These are phyloP conservation scores for Pterois miles DNA, from an alignment of 2,797 vertebrate species.

Conservation along the genomic window DNA sequence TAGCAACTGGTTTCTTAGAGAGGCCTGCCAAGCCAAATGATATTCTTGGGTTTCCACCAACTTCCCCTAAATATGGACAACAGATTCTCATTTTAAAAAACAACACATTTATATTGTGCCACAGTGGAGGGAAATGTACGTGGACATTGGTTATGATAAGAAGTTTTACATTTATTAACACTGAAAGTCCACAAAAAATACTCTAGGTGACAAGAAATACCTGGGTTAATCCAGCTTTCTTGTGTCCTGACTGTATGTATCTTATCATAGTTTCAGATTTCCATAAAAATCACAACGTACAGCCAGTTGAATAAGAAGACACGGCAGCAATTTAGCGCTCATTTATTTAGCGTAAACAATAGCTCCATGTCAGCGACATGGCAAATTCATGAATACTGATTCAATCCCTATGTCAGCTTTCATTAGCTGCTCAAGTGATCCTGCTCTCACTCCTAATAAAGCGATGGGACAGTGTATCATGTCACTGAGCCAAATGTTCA, in stretches of 20 bases:
- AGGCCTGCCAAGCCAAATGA: conserved; percentile 84
- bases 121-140: conserved; percentile 62
- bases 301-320: conserved; percentile 7
- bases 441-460: conserved; percentile 8
- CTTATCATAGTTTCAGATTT: conserved; percentile 7
- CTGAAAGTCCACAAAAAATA: conserved; percentile 46
- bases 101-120: conserved; percentile 71
- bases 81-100: conserved; percentile 73
- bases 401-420: conserved; percentile 37
- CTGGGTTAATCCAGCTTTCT: neutral
- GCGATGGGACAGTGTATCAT: neutral
- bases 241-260: neutral
- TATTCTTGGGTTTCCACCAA: conserved; percentile 83
- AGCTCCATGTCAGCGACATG: conserved; percentile 38
- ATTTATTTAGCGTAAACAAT: conserved; percentile 45
- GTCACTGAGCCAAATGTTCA: neutral
- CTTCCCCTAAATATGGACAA: conserved; percentile 81
- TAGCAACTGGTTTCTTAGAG: conserved; percentile 80
- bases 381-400: conserved; percentile 59
- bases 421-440: conserved; percentile 25
- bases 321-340: conserved; percentile 7
- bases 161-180: conserved; percentile 63
- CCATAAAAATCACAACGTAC: neutral
- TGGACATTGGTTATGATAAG: conserved; percentile 61
- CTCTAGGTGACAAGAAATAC: conserved; percentile 48